These are phyloP conservation scores for Haplotaxodon microlepis DNA, from an alignment of 2,113 vertebrate genomes.

Conservation along the genomic window DNA sequence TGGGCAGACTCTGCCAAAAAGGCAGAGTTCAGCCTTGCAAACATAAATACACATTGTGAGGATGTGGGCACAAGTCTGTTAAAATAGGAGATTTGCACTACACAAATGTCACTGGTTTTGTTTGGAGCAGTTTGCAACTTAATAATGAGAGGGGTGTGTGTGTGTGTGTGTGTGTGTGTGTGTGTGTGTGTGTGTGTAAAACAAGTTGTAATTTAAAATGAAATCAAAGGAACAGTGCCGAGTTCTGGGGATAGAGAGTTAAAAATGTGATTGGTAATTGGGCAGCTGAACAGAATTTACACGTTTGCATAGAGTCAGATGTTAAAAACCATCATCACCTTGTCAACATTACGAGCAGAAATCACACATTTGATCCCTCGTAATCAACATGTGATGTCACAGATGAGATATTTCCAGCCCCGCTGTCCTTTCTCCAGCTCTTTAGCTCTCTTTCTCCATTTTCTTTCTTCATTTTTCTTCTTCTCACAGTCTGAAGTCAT, in stretches of 20 bases:
- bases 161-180: neutral
- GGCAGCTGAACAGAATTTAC: slow-evolving; percentile 3
- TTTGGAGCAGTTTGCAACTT: neutral
- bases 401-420: slow-evolving; percentile 55
- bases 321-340: neutral
- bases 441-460: neutral
- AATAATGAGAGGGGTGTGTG: neutral
- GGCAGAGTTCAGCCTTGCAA: neutral
- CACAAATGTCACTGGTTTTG: neutral
- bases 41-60: slow-evolving; percentile 36
- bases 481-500: slow-evolving; percentile 78
- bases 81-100: neutral
- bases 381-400: slow-evolving; percentile 64
- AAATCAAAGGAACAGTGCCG: neutral
- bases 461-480: slow-evolving; percentile 15
- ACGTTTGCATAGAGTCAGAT: neutral
- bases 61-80: neutral
- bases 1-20: slow-evolving; percentile 31
- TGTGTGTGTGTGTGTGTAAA: neutral
- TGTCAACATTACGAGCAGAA: slow-evolving; percentile 54
- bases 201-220: neutral
- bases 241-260: slow-evolving; percentile 14
- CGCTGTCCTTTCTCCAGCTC: slow-evolving; percentile 56
- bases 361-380: slow-evolving; percentile 64
- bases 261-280: slow-evolving; percentile 45